phyloP scores from a whole-genome alignment of 1,140 invertebrate species.

The Trachelipus rathkii region DNA sequence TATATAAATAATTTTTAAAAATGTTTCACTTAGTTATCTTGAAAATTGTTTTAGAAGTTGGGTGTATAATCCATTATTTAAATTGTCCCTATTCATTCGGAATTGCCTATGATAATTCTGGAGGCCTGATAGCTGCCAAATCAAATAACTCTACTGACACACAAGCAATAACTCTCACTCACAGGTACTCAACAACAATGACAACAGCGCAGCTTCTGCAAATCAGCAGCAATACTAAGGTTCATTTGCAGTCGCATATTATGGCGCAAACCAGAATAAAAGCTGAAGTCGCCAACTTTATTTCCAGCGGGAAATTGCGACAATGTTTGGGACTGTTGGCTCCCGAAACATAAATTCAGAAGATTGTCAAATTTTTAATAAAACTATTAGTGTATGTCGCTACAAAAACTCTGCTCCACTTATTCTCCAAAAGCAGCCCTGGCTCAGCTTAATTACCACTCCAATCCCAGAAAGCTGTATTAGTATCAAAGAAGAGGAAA shows the following conservation, averaged over 20 bases:
- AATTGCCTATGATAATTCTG: not conserved
- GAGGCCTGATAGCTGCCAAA: not conserved
- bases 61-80: too few relatives aligned
- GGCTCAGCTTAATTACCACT: not conserved
- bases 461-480: not conserved
- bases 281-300: slow-evolving; percentile 30
- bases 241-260: not conserved
- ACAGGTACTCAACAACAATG: too few relatives aligned
- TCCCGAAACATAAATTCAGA: not conserved
- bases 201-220: not conserved
- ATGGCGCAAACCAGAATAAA: slow-evolving; percentile 16
- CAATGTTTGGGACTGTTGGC: not conserved
- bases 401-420: not conserved
- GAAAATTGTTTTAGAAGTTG: not conserved
- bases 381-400: not conserved
- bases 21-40: too few relatives aligned
- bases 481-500: slow-evolving; percentile 28
- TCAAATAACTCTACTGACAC: not conserved
- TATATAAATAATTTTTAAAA: too few relatives aligned
- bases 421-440: not conserved
- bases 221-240: not conserved
- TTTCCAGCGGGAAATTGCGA: too few relatives aligned
- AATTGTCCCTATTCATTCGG: not conserved
- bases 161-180: slow-evolving; percentile 4
- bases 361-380: not conserved